phyloP scores from a whole-genome alignment of 2,888 invertebrate species.

The Tillus elongatus region DNA sequence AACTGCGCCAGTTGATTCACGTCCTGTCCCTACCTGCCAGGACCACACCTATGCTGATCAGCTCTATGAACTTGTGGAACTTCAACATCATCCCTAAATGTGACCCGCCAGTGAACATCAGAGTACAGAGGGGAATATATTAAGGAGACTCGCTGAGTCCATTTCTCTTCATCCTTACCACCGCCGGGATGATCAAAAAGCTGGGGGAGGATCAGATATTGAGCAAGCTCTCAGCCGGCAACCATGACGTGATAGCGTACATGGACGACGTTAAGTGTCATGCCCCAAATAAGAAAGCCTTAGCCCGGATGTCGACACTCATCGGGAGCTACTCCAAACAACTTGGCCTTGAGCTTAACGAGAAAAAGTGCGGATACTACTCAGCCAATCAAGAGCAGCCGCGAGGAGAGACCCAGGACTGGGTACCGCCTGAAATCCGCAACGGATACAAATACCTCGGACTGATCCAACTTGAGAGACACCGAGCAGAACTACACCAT shows the following conservation, averaged over 20 bases:
- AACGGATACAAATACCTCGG: slow-evolving; percentile 16
- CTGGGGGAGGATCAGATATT: too few relatives aligned
- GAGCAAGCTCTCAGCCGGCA: too few relatives aligned
- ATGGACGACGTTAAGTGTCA: background rate
- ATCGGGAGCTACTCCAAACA: background rate
- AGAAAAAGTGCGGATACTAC: background rate
- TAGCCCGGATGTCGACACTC: background rate
- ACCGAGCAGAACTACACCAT: too few relatives aligned
- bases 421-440: too few relatives aligned
- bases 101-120: background rate
- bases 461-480: slow-evolving; percentile 11
- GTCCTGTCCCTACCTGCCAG: background rate
- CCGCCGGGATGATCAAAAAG: slow-evolving; percentile 1
- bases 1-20: background rate
- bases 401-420: too few relatives aligned
- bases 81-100: background rate
- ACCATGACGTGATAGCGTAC: too few relatives aligned
- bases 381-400: background rate
- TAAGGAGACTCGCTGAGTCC: background rate
- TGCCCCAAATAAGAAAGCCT: background rate
- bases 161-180: slow-evolving; percentile 1
- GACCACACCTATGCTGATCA: background rate
- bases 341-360: slow-evolving; percentile 1
- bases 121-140: background rate
- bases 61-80: background rate